phyloP scores from a whole-genome alignment of 2,113 vertebrate species.

The Rhombomys opimus region DNA sequence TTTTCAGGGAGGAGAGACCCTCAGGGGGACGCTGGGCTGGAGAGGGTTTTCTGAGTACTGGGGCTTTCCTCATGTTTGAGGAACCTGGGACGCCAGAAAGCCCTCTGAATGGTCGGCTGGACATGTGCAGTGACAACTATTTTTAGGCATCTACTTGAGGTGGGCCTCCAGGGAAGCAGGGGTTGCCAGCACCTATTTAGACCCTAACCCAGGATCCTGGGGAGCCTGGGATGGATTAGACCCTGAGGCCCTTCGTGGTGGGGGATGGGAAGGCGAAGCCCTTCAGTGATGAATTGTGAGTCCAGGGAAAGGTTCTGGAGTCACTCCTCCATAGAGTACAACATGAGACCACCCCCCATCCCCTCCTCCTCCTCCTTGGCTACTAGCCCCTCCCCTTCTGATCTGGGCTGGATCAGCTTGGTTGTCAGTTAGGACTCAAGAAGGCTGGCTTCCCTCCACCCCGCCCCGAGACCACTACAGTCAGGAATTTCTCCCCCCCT shows the following conservation, averaged over 20 bases:
- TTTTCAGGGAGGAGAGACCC: background rate
- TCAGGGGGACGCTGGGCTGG: background rate
- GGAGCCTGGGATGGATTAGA: background rate
- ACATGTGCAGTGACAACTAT: background rate
- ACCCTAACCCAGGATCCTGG: background rate
- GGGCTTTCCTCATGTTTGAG: background rate
- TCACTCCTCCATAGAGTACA: background rate
- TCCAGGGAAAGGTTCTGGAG: background rate
- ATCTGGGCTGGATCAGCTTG: constrained; percentile 59
- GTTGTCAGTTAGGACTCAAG: constrained; percentile 65
- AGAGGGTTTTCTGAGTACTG: background rate
- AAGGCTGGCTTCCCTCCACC: constrained; percentile 19
- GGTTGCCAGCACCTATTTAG: background rate
- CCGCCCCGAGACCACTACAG: constrained; percentile 27
- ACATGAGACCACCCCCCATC: background rate
- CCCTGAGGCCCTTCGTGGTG: background rate
- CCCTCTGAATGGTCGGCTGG: background rate
- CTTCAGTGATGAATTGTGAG: background rate
- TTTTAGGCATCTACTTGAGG: background rate
- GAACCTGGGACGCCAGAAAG: background rate
- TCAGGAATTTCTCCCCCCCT: constrained; percentile 54
- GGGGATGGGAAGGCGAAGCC: no score
- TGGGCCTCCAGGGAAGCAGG: background rate
- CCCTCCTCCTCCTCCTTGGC: background rate
- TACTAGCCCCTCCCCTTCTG: background rate